A percentile compares a stretch with the other conserved stretches of the same genome.
Evolutionary conservation across 2,113 vertebrate genomes (phyloP).

Genomic region (Herpetotheres cachinnans): DNA sequence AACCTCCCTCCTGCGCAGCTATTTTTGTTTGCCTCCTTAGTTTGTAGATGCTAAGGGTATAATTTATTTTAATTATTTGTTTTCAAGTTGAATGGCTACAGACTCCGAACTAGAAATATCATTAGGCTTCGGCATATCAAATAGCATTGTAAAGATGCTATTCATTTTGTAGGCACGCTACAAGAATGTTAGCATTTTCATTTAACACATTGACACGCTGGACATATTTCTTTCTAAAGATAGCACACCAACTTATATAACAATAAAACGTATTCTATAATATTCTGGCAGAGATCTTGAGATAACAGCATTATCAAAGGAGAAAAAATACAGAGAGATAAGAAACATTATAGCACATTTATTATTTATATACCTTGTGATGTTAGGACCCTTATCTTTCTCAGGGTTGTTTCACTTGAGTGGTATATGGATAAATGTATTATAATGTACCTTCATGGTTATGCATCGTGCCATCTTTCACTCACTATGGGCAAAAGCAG

Average conservation of each 20-base stretch:
- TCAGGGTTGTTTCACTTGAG: slow-evolving; percentile 35
- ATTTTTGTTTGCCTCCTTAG: slow-evolving; percentile 61
- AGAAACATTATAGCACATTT: slow-evolving; percentile 28
- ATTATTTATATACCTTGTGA: slow-evolving; percentile 42
- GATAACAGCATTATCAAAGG: neutral
- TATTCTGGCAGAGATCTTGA: neutral
- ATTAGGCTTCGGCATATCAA: neutral
- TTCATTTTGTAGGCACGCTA: neutral
- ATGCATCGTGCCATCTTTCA: neutral
- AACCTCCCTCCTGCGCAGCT: slow-evolving; percentile 50
- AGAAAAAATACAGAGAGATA: neutral
- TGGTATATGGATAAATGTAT: slow-evolving; percentile 38
- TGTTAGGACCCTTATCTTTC: slow-evolving; percentile 36
- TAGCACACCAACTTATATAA: neutral
- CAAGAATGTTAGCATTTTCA: neutral
- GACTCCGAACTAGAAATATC: slow-evolving; percentile 40
- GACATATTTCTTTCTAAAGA: slow-evolving; percentile 31
- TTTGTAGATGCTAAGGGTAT: slow-evolving; percentile 44
- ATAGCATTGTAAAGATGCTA: neutral
- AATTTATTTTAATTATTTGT: slow-evolving; percentile 79
- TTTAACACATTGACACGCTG: neutral
- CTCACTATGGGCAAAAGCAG: neutral
- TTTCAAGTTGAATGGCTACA: slow-evolving; percentile 61
- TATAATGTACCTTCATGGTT: neutral
- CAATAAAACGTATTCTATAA: neutral